phyloP scores from a whole-genome alignment of 2,888 invertebrate species.

The Heliconius ethilla region DNA sequence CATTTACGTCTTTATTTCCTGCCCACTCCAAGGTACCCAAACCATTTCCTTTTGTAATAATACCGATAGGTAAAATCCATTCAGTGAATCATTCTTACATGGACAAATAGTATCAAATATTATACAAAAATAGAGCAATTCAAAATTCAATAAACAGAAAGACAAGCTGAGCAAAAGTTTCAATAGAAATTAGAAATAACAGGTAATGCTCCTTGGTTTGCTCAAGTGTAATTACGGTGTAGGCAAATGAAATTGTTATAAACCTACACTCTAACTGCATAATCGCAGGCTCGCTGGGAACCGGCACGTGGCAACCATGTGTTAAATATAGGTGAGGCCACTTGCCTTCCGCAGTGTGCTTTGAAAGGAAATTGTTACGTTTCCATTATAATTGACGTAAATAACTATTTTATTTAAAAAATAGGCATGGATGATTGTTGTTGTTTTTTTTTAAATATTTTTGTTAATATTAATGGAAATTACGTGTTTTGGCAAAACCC shows the following conservation, averaged over 20 bases:
- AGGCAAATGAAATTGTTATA: constrained; percentile 67
- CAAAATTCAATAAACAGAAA: constrained; percentile 5
- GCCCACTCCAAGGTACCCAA: no score
- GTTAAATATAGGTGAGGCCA: constrained; percentile 26
- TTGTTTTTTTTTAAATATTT: background rate
- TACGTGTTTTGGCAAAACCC: background rate
- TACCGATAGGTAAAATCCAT: no score
- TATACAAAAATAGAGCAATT: background rate
- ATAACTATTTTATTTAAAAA: background rate
- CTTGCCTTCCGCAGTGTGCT: background rate
- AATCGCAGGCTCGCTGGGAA: constrained; percentile 64
- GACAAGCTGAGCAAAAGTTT: background rate
- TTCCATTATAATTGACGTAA: background rate
- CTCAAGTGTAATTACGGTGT: constrained; percentile 55
- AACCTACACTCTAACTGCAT: constrained; percentile 57
- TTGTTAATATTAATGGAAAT: background rate
- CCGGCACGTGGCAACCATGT: constrained; percentile 54
- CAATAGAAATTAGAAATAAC: constrained; percentile 20
- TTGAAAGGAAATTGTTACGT: constrained; percentile 12
- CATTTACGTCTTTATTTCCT: no score
- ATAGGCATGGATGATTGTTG: background rate
- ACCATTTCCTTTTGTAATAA: no score
- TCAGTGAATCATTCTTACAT: no score
- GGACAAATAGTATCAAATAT: background rate
- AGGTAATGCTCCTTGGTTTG: constrained; percentile 44